phyloP scores from a whole-genome alignment of 2,797 vertebrate species.

The Phrynocephalus guinanensis region DNA sequence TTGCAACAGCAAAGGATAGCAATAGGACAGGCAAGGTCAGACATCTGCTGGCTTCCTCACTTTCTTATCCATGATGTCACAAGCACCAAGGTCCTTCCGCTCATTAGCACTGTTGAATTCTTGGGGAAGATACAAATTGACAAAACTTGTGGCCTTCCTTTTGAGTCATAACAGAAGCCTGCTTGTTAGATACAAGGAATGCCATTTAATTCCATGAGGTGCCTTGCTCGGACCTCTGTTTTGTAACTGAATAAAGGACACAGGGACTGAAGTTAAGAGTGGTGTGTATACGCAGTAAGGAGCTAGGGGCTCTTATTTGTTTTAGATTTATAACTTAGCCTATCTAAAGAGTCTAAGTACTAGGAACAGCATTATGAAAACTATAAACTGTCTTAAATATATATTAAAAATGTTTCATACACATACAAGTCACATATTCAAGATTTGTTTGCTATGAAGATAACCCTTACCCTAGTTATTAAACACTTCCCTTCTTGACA shows the following conservation, averaged over 20 bases:
- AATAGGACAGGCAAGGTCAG: constrained; percentile 78
- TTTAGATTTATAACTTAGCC: background rate
- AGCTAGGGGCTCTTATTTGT: constrained; percentile 9
- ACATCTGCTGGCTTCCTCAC: constrained; percentile 80
- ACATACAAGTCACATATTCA: background rate
- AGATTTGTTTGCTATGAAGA: background rate
- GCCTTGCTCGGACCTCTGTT: background rate
- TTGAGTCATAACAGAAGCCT: constrained; percentile 88
- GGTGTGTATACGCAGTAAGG: accelerated
- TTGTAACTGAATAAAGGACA: background rate
- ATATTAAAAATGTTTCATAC: background rate
- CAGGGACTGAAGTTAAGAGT: constrained; percentile 20
- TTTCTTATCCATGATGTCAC: constrained; percentile 87
- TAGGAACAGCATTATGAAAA: background rate
- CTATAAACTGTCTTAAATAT: background rate
- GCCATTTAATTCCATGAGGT: background rate
- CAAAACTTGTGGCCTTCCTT: constrained; percentile 86
- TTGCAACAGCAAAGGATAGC: constrained; percentile 72
- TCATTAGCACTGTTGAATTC: constrained; percentile 88
- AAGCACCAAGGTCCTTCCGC: constrained; percentile 86
- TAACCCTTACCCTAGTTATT: background rate
- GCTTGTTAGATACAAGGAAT: constrained; percentile 52
- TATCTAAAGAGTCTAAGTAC: background rate
- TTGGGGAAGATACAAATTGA: constrained; percentile 84
- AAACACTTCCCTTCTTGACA: background rate